Base-by-base conservation (phyloP, 2,888 invertebrate genomes). In the Lepidocyrtinus sp. region DNA sequence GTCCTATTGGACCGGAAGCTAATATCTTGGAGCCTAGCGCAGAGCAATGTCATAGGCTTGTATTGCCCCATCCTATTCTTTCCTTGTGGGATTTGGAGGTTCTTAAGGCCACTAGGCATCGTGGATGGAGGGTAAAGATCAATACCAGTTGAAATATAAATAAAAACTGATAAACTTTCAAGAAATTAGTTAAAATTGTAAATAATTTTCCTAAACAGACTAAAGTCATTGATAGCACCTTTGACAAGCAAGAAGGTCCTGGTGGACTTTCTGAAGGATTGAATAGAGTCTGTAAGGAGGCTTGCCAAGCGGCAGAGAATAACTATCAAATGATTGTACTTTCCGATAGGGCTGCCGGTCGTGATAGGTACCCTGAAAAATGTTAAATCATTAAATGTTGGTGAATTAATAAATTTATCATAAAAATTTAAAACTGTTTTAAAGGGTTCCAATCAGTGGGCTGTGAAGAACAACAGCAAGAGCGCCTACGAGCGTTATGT, bases 1-100 rank as follows among this genome's bases (percentile, higher is more conserved):
- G 98, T 88, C 99, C 99, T 0, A 93, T 99, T 87, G 99, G 99
- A 0, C 99, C 99, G 0, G 97, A 96, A 87, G 94, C 94, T 1
- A 99, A 99, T 89, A 94, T 99, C 77, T 90, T 99, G 85, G 92
- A 95, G 88, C 98, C 99, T 5, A 94, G 93, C 87, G 93, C 95
- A 0, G 91, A 93, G 87, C 97, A 98, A 90, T 93, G 93, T 70
- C 96, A 96, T 88, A 93, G 99, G 21, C 91, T 99, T 87, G 96
- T 98, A 91, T 90, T 99, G 83, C 93, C 94, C 75, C 96, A 99
- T 90, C 99, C 99, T 0, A 95, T 99, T 82, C 90, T 99, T 76
- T 98, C 98, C 15, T 91, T 99, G 85, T 91, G 93, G 25, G 99
- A 99, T 89, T 90, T 98, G 86, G 94, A 95, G 88, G 94, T 98